Evolutionary conservation across 2,113 vertebrate genomes (phyloP), one percentile per base, ranked within the genome.

Genomic region (Psephotus haematonotus): DNA sequence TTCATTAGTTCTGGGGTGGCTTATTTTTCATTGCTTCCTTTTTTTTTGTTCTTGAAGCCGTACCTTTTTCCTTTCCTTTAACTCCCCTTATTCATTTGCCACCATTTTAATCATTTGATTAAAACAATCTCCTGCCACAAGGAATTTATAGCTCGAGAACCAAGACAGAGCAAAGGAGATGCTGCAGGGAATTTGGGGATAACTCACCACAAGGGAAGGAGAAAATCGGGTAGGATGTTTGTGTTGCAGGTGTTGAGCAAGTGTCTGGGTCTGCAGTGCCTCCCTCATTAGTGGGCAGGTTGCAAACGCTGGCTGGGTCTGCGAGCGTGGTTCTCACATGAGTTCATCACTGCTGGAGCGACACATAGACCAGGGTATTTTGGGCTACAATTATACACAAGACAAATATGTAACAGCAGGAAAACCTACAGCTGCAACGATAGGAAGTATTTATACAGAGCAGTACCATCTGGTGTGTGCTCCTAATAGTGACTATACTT

Each of bases 391-490:
- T 72, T 52, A 57, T 69, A 29, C 65, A 92, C 29, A 74, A 82
- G 94, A 79, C 81, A 95, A 95, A 44, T 62, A 96, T 62, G 81
- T 76, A 82, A 72, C 52, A 87, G 83, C 15, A 47, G 74, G 78
- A 89, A 76, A 95, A 69, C 57, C 62, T 92, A 82, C 78, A 92
- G 78, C 84, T 92, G 86, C 77, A 79, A 3, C 1, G 74, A n/a
- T 64, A 76, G 86, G 77, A 84, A 69, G 47, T 69, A 93, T 95
- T 93, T 91, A 85, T 92, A 87, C 57, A 84, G 8, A 84, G 60
- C 1, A 0, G 29, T 44, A 76, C 84, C 86, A 91, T 72, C 91
- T 85, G 91, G 52, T 57, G 14, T 1, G 3, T 0, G 0, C 62
- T 87, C 43, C 89, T 52, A 87, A 44, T 14, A 83, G 86, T 31